phyloP scores from a whole-genome alignment of 2,797 vertebrate species.

The Pseudochirops corinnae region DNA sequence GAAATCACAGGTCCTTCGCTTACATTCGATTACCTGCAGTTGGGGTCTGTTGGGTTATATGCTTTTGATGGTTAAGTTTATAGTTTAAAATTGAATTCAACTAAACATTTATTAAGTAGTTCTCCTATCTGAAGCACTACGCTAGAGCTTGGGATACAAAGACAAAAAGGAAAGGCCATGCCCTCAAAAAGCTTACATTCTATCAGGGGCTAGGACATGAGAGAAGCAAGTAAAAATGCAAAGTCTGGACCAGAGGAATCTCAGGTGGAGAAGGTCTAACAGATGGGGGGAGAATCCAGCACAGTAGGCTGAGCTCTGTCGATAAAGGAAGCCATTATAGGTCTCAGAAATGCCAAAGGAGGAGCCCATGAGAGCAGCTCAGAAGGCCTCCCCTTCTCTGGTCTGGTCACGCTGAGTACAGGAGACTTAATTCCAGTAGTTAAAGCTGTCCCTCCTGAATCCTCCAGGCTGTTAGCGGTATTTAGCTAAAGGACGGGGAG shows the following conservation, averaged over 20 bases:
- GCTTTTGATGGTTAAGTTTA: background rate
- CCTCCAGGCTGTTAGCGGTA: background rate
- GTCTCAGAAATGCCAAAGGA: constrained; percentile 36
- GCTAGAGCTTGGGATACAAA: background rate
- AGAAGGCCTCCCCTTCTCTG: background rate
- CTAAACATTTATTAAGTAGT: background rate
- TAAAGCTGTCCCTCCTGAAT: background rate
- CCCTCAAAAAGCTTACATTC: background rate
- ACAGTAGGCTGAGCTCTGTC: background rate
- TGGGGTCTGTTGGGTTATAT: background rate
- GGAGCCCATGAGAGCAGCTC: background rate
- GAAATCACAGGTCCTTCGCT: background rate
- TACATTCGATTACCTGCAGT: background rate
- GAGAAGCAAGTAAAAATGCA: background rate
- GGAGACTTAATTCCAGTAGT: background rate
- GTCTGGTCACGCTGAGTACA: background rate
- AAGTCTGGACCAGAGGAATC: background rate
- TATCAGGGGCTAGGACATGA: background rate
- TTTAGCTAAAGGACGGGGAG: background rate
- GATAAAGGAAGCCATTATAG: background rate
- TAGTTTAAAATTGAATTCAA: background rate
- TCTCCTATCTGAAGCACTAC: background rate
- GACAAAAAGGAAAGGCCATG: background rate
- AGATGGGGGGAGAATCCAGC: background rate
- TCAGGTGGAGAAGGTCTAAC: background rate